Evolutionary conservation across 53 echinoderm and acorn worm genomes (phyloP).

Genomic region (Mesocentrotus franciscanus): DNA sequence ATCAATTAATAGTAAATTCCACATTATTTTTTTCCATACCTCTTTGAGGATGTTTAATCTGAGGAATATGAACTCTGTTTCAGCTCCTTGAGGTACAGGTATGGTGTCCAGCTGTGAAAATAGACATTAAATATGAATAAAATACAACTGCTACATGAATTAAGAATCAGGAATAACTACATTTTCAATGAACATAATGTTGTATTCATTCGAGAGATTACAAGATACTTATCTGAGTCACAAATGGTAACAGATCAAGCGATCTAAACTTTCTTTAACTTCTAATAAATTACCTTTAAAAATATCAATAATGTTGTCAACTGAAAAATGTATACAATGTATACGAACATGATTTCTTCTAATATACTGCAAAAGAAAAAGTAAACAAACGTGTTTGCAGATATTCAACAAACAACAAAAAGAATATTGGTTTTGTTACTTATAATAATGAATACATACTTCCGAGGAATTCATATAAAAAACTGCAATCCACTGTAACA

Average conservation of each 20-base stretch:
- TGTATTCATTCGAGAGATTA: too few species aligned
- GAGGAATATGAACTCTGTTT: slow-evolving; percentile 94
- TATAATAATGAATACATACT: too few species aligned
- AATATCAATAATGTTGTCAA: neutral
- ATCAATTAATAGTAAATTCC: neutral
- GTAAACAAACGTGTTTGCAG: too few species aligned
- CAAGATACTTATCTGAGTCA: neutral
- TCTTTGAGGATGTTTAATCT: slow-evolving; percentile 93
- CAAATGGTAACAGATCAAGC: neutral
- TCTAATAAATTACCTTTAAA: neutral
- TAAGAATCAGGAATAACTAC: neutral
- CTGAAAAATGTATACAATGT: too few species aligned
- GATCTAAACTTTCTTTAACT: neutral
- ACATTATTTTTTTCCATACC: slow-evolving; percentile 50
- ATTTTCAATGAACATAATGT: neutral
- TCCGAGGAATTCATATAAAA: too few species aligned
- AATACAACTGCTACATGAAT: neutral
- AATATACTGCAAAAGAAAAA: too few species aligned
- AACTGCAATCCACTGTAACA: too few species aligned
- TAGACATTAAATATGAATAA: neutral
- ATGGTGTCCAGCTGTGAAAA: slow-evolving; percentile 75
- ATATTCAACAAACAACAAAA: too few species aligned
- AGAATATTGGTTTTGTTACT: too few species aligned
- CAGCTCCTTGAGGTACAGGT: slow-evolving; percentile 72
- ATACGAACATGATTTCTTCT: too few species aligned